Conservation (phyloP, 2,888 invertebrate species). For the Tetranychus piercei region DNA sequence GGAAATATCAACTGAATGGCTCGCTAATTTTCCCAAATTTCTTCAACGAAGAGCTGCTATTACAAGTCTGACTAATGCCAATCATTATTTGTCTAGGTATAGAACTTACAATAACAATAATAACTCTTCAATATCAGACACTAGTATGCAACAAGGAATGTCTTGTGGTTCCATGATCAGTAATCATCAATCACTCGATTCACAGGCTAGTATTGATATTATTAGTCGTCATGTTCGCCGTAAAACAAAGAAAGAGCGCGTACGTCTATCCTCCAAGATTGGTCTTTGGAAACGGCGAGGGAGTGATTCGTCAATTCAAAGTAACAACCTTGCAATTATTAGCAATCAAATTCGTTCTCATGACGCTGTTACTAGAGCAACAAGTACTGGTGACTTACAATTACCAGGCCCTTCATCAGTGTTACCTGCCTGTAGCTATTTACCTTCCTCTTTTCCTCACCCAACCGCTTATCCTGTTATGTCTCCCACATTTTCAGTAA, state of each 20-base stretch:
- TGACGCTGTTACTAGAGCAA: slow-evolving; percentile 22
- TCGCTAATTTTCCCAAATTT: slow-evolving; percentile 67
- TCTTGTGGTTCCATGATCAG: slow-evolving; percentile 22
- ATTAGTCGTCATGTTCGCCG: slow-evolving; percentile 22
- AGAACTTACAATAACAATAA: slow-evolving; percentile 13
- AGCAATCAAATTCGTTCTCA: slow-evolving; percentile 3
- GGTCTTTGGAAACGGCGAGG: slow-evolving; percentile 20
- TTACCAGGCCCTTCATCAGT: not conserved
- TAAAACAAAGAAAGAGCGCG: slow-evolving; percentile 25
- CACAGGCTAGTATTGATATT: slow-evolving; percentile 22
- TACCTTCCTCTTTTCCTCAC: not conserved
- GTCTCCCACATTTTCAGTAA: not conserved
- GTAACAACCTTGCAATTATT: not conserved
- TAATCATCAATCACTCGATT: slow-evolving; percentile 24
- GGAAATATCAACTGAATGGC: slow-evolving; percentile 77
- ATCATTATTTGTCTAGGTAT: slow-evolving; percentile 9
- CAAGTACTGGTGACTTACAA: slow-evolving; percentile 26
- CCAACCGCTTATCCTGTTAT: not conserved
- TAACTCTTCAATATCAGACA: slow-evolving; percentile 24
- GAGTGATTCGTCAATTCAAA: slow-evolving; percentile 24
- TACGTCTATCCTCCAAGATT: slow-evolving; percentile 13
- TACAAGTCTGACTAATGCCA: slow-evolving; percentile 34
- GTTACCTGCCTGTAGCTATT: not conserved
- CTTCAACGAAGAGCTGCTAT: slow-evolving; percentile 66
- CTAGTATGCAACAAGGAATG: slow-evolving; percentile 19